A percentile compares a stretch with the other conserved stretches of the same genome.
These are phyloP conservation scores for Folsomia candida DNA, from an alignment of 2,888 invertebrate species.

Conservation along the genomic window DNA sequence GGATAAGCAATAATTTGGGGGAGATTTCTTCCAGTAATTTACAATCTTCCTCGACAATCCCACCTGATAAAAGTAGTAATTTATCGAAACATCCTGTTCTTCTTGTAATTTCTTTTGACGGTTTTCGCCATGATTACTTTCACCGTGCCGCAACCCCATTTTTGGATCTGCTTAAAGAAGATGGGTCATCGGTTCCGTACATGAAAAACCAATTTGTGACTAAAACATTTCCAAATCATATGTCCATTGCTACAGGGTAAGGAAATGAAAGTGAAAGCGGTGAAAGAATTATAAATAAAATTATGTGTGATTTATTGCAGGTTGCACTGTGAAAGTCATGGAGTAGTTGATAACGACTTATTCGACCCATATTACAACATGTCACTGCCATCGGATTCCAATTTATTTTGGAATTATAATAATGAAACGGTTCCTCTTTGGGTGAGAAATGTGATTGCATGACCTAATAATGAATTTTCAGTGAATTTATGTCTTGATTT, in stretches of 20 bases:
- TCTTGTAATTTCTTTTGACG: slow-evolving; percentile 68
- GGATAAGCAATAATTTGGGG: too few relatives aligned
- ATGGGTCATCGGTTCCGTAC: slow-evolving; percentile 62
- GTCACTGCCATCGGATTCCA: slow-evolving; percentile 22
- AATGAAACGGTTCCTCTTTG: slow-evolving; percentile 41
- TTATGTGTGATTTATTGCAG: background rate
- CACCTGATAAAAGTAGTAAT: background rate
- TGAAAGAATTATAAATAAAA: background rate
- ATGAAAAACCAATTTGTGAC: slow-evolving; percentile 66
- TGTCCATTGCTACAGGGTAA: slow-evolving; percentile 66
- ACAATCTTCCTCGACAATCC: background rate
- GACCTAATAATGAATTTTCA: background rate
- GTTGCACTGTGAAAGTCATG: slow-evolving; percentile 62
- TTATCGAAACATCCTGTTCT: slow-evolving; percentile 38
- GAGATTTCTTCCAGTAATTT: background rate
- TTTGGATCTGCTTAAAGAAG: slow-evolving; percentile 59
- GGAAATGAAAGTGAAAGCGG: slow-evolving; percentile 8
- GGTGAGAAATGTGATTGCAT: slow-evolving; percentile 35
- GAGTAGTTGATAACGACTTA: slow-evolving; percentile 65
- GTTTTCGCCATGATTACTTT: slow-evolving; percentile 68
- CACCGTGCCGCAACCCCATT: slow-evolving; percentile 60
- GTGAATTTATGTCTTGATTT: background rate
- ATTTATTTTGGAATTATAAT: slow-evolving; percentile 43
- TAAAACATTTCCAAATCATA: slow-evolving; percentile 69
- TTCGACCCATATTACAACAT: slow-evolving; percentile 57